Percentiles rank a stretch among this genome's conserved stretches.
Evolutionary conservation across 2,797 vertebrate genomes (phyloP).

Genomic region (Spea hammondii): DNA sequence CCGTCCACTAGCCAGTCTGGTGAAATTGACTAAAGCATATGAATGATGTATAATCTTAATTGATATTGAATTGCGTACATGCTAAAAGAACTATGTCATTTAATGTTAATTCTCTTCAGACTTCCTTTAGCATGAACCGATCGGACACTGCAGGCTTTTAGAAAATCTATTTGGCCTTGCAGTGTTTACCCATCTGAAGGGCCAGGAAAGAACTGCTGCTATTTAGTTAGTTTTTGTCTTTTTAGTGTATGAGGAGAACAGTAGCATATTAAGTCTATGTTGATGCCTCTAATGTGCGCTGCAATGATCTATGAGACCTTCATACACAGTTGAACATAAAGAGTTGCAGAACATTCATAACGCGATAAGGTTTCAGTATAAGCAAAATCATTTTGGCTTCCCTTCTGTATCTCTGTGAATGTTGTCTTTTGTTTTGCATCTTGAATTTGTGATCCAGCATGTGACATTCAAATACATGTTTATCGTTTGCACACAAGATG

Average conservation of each 20-base stretch:
- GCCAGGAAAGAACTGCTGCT: background rate
- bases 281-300: too few relatives aligned
- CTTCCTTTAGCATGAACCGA: constrained; percentile 15
- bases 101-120: constrained; percentile 19
- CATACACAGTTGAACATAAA: too few relatives aligned
- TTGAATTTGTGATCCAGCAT: background rate
- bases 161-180: background rate
- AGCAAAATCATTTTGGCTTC: too few relatives aligned
- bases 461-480: background rate
- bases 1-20: constrained; percentile 31
- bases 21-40: constrained; percentile 34
- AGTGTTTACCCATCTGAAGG: background rate
- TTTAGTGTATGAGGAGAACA: too few relatives aligned
- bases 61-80: constrained; percentile 46
- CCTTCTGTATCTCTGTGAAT: background rate
- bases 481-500: background rate
- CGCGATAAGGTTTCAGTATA: background rate
- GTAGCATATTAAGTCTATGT: too few relatives aligned
- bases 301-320: too few relatives aligned
- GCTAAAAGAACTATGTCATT: constrained; percentile 25
- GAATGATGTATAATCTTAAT: constrained; percentile 43
- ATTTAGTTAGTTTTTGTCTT: too few relatives aligned
- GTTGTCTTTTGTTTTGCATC: background rate
- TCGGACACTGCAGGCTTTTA: background rate
- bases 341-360: too few relatives aligned